Evolutionary conservation across 2,888 invertebrate species (phyloP).

Genomic region (Plebejus argus): DNA sequence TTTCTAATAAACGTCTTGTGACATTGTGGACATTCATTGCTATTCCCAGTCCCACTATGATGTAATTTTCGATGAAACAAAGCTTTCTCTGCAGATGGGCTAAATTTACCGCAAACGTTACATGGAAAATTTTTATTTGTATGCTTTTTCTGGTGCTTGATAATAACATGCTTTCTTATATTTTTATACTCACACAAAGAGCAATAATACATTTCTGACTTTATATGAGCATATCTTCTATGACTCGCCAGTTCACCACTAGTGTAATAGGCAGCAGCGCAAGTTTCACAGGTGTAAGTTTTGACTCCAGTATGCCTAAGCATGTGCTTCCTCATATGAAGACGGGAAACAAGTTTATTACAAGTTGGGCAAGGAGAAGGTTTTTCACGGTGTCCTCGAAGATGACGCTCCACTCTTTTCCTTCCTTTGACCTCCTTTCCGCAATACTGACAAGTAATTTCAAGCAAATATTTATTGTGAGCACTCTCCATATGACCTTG

Average conservation of each 20-base stretch:
- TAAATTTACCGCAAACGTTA: constrained; percentile 53
- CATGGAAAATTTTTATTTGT: constrained; percentile 55
- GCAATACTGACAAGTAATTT: constrained; percentile 62
- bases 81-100: constrained; percentile 52
- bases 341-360: constrained; percentile 52
- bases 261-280: constrained; percentile 61
- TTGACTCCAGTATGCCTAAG: constrained; percentile 58
- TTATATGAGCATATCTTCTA: constrained; percentile 52
- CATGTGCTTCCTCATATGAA: constrained; percentile 53
- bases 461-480: constrained; percentile 53
- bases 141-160: constrained; percentile 55
- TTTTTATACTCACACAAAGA: constrained; percentile 57
- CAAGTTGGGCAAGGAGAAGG: constrained; percentile 54
- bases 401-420: constrained; percentile 54
- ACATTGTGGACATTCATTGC: constrained; percentile 55
- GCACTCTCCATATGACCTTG: constrained; percentile 55
- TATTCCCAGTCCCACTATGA: constrained; percentile 47
- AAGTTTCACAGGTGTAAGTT: constrained; percentile 62
- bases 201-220: constrained; percentile 52
- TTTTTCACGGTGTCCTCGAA: constrained; percentile 50
- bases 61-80: constrained; percentile 57
- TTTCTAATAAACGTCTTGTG: constrained; percentile 53
- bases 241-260: constrained; percentile 61
- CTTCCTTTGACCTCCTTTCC: constrained; percentile 61
- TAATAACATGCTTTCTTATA: constrained; percentile 45